phyloP scores from a whole-genome alignment of 2,888 invertebrate species.

The Hecatera dysodea region DNA sequence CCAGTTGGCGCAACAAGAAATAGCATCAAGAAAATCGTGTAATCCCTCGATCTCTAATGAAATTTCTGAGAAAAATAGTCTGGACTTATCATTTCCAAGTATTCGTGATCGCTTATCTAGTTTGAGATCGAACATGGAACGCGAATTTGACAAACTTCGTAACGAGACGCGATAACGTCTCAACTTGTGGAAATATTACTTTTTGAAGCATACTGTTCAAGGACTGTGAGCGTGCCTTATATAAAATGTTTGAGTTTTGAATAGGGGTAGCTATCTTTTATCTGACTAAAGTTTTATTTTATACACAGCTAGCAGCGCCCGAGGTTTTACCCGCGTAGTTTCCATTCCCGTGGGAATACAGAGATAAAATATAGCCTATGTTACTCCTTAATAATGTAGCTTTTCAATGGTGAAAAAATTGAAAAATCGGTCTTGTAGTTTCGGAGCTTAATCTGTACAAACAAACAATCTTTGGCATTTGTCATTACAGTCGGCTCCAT shows the following conservation, averaged over 20 bases:
- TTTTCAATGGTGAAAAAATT: no score
- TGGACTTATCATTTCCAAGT: constrained; percentile 37
- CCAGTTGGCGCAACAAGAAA: not conserved
- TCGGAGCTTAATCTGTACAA: no score
- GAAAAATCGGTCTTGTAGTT: no score
- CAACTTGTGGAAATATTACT: constrained; percentile 74
- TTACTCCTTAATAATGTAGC: no score
- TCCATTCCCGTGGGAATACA: no score
- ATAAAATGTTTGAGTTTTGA: not conserved
- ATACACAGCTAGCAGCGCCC: no score
- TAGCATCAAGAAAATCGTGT: not conserved
- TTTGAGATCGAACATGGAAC: constrained; percentile 63
- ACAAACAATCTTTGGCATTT: no score
- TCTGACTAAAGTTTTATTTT: not conserved
- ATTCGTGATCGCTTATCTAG: constrained; percentile 56
- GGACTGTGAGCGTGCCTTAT: constrained; percentile 37
- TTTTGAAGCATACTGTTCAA: constrained; percentile 63
- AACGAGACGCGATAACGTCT: constrained; percentile 75
- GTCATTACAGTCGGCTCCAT: no score
- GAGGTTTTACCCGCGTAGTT: no score
- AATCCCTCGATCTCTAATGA: not conserved
- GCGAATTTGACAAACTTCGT: constrained; percentile 73
- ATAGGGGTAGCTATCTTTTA: not conserved
- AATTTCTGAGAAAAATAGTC: constrained; percentile 41
- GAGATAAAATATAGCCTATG: no score